Evolutionary conservation across 2,888 invertebrate species (phyloP), one percentile per base, ranked within the genome.

Genomic region (Lampropteryx suffumata): DNA sequence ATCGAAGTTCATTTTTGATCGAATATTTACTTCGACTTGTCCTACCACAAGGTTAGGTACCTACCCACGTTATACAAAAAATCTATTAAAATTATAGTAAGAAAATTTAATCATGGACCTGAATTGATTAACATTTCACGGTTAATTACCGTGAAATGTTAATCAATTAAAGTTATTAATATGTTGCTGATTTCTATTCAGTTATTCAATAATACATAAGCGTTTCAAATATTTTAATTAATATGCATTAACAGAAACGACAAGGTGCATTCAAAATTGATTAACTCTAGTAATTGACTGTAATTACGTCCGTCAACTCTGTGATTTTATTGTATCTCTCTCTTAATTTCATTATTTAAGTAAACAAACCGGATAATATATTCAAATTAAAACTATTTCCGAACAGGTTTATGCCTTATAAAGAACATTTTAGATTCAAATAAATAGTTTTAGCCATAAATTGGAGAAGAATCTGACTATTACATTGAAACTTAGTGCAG

Each of bases 391-490:
- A 68, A 59, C 65, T 37, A 57, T 64, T 65, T 60, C 52, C 49
- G 62, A 67, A 65, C 68, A 56, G 58, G 68, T 76, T 73, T 56
- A 59, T 41, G 50, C 69, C 51, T 56, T 62, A 55, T 64, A 57
- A 56, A 54, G 59, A 61, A 50, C 65, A 72, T 76, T 76, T n/a
- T 61, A 63, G 69, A 76, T 79, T 78, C 62, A 72, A 75, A 80
- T 79, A 73, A 76, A 80, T 74, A 71, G 69, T 74, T 61, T 68
- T 59, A 61, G 68, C 72, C 67, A 79, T 78, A 81, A 75, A 80
- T 79, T 73, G 69, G 71, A 73, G 72, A 63, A 73, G 73, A 76
- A 75, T 73, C 61, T 59, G 67, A 53, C 73, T 73, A 78, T 84
- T 82, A 79, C 69, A 73, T 76, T 79, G 74, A 71, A 71, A 73